Evolutionary conservation across 30 jellyfish, hydroid and myxozoan genomes (phyloP).

Genomic region (Cassiopea andromeda): DNA sequence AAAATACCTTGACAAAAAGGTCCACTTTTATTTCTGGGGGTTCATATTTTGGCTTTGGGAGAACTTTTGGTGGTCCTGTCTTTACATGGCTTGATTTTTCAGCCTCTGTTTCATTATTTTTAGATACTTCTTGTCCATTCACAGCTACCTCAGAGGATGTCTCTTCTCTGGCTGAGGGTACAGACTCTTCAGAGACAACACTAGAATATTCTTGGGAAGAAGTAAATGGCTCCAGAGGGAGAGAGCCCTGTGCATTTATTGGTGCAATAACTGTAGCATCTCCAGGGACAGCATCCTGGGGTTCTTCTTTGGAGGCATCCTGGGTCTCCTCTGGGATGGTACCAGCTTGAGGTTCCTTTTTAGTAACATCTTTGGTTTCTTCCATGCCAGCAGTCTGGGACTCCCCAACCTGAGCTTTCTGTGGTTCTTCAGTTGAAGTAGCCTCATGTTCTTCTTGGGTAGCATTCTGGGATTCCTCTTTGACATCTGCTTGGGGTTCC

Average conservation of each 20-base stretch:
- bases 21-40: constrained; percentile 62
- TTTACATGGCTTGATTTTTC: background rate
- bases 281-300: background rate
- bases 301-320: background rate
- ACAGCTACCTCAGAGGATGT: background rate
- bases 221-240: background rate
- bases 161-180: background rate
- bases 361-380: background rate
- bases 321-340: constrained; percentile 2
- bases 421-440: background rate
- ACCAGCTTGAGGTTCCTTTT: constrained; percentile 7
- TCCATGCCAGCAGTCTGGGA: background rate
- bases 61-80: constrained; percentile 58
- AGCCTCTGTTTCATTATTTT: background rate
- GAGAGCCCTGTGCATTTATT: background rate
- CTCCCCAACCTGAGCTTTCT: background rate
- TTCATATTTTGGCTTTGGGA: constrained; percentile 70
- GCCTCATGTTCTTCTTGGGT: background rate
- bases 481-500: background rate
- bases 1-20: constrained; percentile 54
- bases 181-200: background rate
- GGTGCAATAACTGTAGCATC: background rate
- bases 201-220: background rate
- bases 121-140: background rate
- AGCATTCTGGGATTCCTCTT: constrained; percentile 8